These are phyloP conservation scores for Heteromyza rotundicornis DNA, from an alignment of 2,888 invertebrate genomes.

Conservation along the genomic window DNA sequence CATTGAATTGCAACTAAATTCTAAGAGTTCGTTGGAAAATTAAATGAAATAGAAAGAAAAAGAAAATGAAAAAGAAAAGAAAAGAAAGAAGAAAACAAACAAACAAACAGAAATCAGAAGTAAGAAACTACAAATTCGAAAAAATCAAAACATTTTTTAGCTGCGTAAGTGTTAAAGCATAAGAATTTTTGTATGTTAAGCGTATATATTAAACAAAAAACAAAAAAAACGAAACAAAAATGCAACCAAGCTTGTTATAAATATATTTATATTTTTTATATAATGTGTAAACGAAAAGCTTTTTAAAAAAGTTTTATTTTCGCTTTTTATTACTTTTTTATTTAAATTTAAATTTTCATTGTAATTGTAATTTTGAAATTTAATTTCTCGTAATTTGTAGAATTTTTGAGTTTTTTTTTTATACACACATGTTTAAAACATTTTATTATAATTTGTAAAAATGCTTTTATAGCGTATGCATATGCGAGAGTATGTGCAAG, in stretches of 20 bases:
- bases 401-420: no score
- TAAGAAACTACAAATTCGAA: background rate
- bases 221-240: no score
- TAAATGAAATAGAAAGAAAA: no score
- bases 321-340: background rate
- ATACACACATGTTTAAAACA: background rate
- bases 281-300: background rate
- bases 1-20: background rate
- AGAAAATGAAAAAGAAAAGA: background rate
- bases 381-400: background rate
- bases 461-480: background rate
- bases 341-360: background rate
- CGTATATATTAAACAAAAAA: background rate
- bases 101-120: background rate
- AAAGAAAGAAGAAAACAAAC: background rate
- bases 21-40: background rate
- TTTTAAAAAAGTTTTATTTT: background rate
- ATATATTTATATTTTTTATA: conserved; percentile 17
- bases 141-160: conserved; percentile 3
- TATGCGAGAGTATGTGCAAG: background rate
- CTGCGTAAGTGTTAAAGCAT: background rate
- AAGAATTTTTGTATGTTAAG: conserved; percentile 3
- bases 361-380: background rate
- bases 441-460: no score
- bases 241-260: conserved; percentile 3